Base-by-base conservation (phyloP, 2,113 vertebrate species). In the Mesitornis unicolor region DNA sequence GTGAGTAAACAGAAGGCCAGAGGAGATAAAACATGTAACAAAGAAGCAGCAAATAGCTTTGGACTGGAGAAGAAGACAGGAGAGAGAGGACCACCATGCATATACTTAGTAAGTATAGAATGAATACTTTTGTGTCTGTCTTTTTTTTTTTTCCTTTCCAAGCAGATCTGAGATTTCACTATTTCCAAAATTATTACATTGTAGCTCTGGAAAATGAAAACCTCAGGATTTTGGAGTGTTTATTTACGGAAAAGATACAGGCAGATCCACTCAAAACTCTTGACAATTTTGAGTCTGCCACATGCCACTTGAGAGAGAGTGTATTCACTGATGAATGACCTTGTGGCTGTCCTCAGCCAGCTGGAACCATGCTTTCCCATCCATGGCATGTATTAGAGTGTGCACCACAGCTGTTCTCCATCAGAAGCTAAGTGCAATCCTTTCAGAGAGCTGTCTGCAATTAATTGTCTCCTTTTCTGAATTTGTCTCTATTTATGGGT, bases 351-450 rank as follows among this genome's bases (percentile, higher is more conserved):
- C 90, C 88, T 93, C 92, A 96, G 92, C 92, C 95, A 96, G 95
- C 90, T 97, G 96, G 92, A 95, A 95, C 95, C 88, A 93, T 92
- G 88, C 76, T 93, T 94, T 73, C 78, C 90, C 88, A 93, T 92
- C 95, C 88, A 93, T 92, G 59, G 88, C 75, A 42, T 90, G 75
- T 88, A 90, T 93, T 88, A 94, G 78, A 90, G 83, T 47, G 79
- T 92, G 83, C 18, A 54, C 84, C 94, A 88, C 94, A 96, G 95
- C 94, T 97, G 96, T 94, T 97, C 88, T 93, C 79, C 88, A 90
- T 97, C 95, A 93, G 79, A 88, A 95, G 79, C 95, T 94, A 92
- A 95, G 85, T 92, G 75, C 79, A 85, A 90, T 69, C 85, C 85
- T 95, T 97, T 96, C 85, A 90, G 79, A 97, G 94, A 97, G 36